Evolutionary conservation across 2,113 vertebrate species (phyloP).

Genomic region (Cricetomys ansorgei): DNA sequence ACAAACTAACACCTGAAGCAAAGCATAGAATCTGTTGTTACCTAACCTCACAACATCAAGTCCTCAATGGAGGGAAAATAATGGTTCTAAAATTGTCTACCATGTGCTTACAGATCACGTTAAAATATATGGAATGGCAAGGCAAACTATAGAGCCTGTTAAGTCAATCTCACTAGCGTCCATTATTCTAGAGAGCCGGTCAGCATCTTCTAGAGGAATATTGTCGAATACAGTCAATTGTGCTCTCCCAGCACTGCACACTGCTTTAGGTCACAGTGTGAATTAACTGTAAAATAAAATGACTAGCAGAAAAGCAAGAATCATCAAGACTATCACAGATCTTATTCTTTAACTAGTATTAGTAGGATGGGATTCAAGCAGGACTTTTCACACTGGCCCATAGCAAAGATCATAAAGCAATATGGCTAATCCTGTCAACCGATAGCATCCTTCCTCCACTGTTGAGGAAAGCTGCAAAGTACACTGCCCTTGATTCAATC

Average conservation of each 20-base stretch:
- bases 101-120: constrained; percentile 56
- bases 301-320: constrained; percentile 69
- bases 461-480: constrained; percentile 51
- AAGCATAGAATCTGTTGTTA: constrained; percentile 52
- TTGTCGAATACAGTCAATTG: constrained; percentile 72
- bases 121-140: constrained; percentile 57
- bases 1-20: constrained; percentile 60
- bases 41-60: constrained; percentile 40
- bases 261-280: constrained; percentile 73
- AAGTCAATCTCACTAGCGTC: constrained; percentile 67
- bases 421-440: constrained; percentile 15
- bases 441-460: constrained; percentile 10
- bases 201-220: constrained; percentile 75
- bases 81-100: constrained; percentile 24
- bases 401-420: constrained; percentile 54
- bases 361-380: constrained; percentile 59
- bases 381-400: constrained; percentile 51
- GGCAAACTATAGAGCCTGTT: constrained; percentile 57
- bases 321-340: constrained; percentile 73
- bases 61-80: constrained; percentile 19
- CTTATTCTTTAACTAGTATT: constrained; percentile 55
- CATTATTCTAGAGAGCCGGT: constrained; percentile 74
- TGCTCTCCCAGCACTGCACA: constrained; percentile 69
- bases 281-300: constrained; percentile 77
- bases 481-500: constrained; percentile 33